Base-by-base conservation (phyloP, 2,888 invertebrate genomes). In the Acanthosepion lycidas region DNA sequence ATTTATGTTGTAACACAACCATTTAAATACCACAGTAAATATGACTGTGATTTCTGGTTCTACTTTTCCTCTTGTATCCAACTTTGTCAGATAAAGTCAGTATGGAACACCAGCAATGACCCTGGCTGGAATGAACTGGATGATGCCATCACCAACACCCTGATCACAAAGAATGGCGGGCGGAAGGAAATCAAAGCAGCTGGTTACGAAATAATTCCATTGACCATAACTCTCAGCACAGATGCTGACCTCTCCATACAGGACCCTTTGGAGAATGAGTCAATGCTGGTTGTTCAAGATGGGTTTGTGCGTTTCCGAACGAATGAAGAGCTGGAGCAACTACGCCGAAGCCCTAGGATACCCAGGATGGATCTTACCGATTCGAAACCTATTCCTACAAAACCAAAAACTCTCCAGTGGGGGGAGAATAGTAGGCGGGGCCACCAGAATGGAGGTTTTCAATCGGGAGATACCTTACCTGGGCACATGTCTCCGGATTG, bases 211-310 rank as follows among this genome's bases (percentile, higher is more conserved):
- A 64, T 94, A 64, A 94, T 94, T 42, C 94, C 94, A 15, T 26
- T 94, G 48, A 94, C 94, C 12, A 94, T 94, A 20, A 55, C 94
- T 15, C 94, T 94, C 26, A 64, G 53, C 49, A 91, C 33, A 8
- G 93, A 59, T 64, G 59, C 48, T n/a, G 92, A 94, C 28, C 94
- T 94, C 51, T 94, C 91, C 78, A 91, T 95, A 48, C 94, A 91
- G 55, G 95, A 94, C 55, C 55, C 51, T 23, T 92, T 94, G 12
- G 95, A 95, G 93, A 51, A 95, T 95, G 95, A 95, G 28, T 98
- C 98, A 96, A 99, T 99, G 98, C 98, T 99, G 95, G 98, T 99
- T n/a, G 98, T 98, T 95, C 99, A 99, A 97, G 98, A 99, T 97
- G 99, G 99, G 12, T 99, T 99, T 97, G 98, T 99, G 28, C 98